These are phyloP conservation scores for Amphimedon queenslandica DNA, from an alignment of 37 sponge, comb jelly and placozoan species.

Conservation along the genomic window DNA sequence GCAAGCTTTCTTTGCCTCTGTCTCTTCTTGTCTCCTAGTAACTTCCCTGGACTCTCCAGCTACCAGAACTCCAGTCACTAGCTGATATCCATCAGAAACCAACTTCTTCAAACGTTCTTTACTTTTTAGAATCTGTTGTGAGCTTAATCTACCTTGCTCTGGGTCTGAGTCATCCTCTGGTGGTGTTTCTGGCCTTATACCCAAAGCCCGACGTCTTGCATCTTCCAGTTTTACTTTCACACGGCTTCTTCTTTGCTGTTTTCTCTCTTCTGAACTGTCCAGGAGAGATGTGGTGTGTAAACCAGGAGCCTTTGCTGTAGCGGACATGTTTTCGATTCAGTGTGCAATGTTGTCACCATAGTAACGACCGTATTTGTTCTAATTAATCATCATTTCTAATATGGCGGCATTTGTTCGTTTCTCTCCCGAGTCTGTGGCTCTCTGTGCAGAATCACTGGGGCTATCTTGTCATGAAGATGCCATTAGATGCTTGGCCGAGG, in stretches of 20 bases:
- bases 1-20: conserved; percentile 67
- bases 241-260: conserved; percentile 68
- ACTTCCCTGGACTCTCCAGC: conserved; percentile 90
- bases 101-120: conserved; percentile 71
- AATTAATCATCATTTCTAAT: too few relatives aligned
- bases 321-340: too few relatives aligned
- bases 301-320: neutral
- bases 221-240: conserved; percentile 67
- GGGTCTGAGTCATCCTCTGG: conserved; percentile 43
- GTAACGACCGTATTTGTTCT: too few relatives aligned
- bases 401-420: too few relatives aligned
- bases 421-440: conserved; percentile 31
- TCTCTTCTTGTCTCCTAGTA: conserved; percentile 74
- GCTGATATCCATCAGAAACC: conserved; percentile 73
- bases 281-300: conserved; percentile 8
- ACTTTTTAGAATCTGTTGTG: conserved; percentile 73
- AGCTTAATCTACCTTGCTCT: conserved; percentile 64
- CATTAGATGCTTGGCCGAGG: conserved; percentile 37
- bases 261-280: conserved; percentile 74
- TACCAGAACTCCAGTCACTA: conserved; percentile 84
- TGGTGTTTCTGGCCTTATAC: conserved; percentile 41
- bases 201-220: conserved; percentile 41
- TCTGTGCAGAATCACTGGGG: conserved; percentile 46
- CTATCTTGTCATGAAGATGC: conserved; percentile 40
- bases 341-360: neutral